A percentile compares a stretch with the other conserved stretches of the same genome.
These are phyloP conservation scores for Hippasteria phrygiana DNA, from an alignment of 53 echinoderm and acorn worm genomes.

Conservation along the genomic window DNA sequence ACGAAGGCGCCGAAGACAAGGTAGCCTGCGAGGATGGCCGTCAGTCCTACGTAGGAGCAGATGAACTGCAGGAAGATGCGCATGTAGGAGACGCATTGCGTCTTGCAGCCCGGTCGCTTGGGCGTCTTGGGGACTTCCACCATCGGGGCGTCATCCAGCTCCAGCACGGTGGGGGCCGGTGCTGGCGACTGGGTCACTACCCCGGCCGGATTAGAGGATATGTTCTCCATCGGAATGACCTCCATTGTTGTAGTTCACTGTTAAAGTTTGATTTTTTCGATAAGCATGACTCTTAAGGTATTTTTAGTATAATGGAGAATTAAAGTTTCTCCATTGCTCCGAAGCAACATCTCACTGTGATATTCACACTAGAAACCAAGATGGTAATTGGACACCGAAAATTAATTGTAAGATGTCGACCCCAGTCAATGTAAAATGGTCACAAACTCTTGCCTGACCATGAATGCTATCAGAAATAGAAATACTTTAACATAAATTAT, in stretches of 20 bases:
- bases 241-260: slow-evolving; percentile 22
- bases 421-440: no score
- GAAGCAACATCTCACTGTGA: not conserved
- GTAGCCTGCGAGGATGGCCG: slow-evolving; percentile 91
- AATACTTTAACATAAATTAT: no score
- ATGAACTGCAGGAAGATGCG: slow-evolving; percentile 88
- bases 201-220: slow-evolving; percentile 35
- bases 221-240: slow-evolving; percentile 41
- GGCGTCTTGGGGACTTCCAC: slow-evolving; percentile 32
- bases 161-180: slow-evolving; percentile 38
- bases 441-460: no score
- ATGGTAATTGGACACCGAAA: not conserved
- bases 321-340: not conserved
- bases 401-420: no score
- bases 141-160: slow-evolving; percentile 35
- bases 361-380: not conserved
- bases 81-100: slow-evolving; percentile 81
- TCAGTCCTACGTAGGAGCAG: slow-evolving; percentile 95
- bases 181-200: slow-evolving; percentile 32
- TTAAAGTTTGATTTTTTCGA: not conserved
- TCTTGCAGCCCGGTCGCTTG: slow-evolving; percentile 67
- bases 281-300: not conserved
- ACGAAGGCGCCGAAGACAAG: slow-evolving; percentile 89
- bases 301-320: not conserved
- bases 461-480: no score